Percentiles rank a stretch among this genome's conserved stretches.
Evolutionary conservation across 2,888 invertebrate genomes (phyloP).

Genomic region (Miltochrista miniata): DNA sequence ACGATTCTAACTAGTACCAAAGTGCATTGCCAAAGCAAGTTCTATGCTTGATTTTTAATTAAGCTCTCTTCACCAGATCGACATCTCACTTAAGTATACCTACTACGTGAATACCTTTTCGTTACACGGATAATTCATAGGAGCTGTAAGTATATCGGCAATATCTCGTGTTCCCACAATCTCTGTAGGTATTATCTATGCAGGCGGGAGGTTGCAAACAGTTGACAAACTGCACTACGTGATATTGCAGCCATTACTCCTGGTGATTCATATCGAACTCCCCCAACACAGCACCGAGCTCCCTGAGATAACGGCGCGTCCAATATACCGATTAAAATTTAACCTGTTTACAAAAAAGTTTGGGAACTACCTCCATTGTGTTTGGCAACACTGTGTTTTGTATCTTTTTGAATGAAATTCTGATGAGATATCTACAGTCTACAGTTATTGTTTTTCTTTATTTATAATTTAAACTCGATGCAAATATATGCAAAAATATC

Average conservation of each 20-base stretch:
- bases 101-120: too few species aligned
- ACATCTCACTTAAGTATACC: too few species aligned
- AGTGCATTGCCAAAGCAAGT: too few species aligned
- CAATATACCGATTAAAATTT: slow-evolving; percentile 42
- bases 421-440: too few species aligned
- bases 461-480: not conserved
- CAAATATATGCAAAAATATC: too few species aligned
- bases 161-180: slow-evolving; percentile 66
- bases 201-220: slow-evolving; percentile 77
- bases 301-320: slow-evolving; percentile 34
- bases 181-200: slow-evolving; percentile 73
- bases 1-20: too few species aligned
- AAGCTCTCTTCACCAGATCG: too few species aligned
- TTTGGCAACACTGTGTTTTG: not conserved
- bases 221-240: slow-evolving; percentile 84
- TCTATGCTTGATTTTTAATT: too few species aligned
- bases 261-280: slow-evolving; percentile 79
- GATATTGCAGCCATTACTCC: slow-evolving; percentile 83
- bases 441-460: too few species aligned
- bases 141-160: slow-evolving; percentile 40
- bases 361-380: not conserved
- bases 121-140: not conserved
- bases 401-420: not conserved
- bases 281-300: slow-evolving; percentile 57
- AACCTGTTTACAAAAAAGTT: slow-evolving; percentile 32